Evolutionary conservation across 2,888 invertebrate genomes (phyloP), one percentile per base, ranked within the genome.

Genomic region (Drosophila engyochracea): DNA sequence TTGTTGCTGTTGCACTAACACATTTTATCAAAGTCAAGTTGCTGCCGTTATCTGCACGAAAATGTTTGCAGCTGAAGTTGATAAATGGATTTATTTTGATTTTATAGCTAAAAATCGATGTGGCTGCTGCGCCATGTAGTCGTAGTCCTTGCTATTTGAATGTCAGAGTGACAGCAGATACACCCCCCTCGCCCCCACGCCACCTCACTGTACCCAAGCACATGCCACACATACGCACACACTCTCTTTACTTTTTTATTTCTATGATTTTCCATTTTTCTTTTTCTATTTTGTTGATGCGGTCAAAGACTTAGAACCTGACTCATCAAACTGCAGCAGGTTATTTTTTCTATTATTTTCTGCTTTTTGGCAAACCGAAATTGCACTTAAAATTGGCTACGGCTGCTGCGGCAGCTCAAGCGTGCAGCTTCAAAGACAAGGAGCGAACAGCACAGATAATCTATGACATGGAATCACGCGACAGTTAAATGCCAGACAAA

Each of bases 71-170:
- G 81, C 81, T 90, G 85, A 86, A 90, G 85, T 86, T 86, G 85
- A 86, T 89, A 86, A 86, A 86, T 86, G 85, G 89, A 78, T 89
- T 90, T 89, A 79, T 83, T 89, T 86, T 76, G 83, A 90, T 90
- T 90, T 90, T 85, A 79, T 77, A 88, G 88, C 90, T 71, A 68
- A 88, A 85, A 85, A 90, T 88, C 88, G 90, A 90, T 79, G 78
- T 61, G 51, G 49, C 53, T 55, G 49, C 37, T 14, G n/a, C 57
- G 22, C 54, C 51, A 35, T 54, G 25, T 14, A 41, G 74, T 62
- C 53, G 12, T 14, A 63, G 57, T 59, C 65, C 49, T 70, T 55
- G 59, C 53, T 49, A 76, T 77, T 79, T 77, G 65, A 77, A 77
- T 81, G 78, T 69, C 78, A 79, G 65, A 57, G 66, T 70, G 60